Base-by-base conservation (phyloP, 2,888 invertebrate genomes). In the Cetonia aurata region DNA sequence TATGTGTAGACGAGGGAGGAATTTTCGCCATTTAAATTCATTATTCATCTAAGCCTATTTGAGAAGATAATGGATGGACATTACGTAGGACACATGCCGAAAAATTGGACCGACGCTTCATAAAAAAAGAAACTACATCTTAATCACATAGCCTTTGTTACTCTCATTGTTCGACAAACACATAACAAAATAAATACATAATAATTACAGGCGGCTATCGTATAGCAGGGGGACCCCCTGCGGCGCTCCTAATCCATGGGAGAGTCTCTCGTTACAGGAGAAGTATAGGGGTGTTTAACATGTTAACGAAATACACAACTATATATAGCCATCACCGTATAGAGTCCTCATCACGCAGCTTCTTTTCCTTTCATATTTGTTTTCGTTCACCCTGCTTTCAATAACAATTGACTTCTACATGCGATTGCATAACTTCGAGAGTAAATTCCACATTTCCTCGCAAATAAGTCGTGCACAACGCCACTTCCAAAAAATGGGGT, bases 81-180 rank as follows among this genome's bases (percentile, higher is more conserved):
- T 55, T 44, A 67, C 41, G 52, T 44, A 62, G 19, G 65, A 66
- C 70, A 70, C 70, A 70, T 70, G 70, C 42, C 67, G 19, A 50
- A 67, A 70, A 70, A 70, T 70, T 67, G 70, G 70, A 70, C 70
- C 48, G 56, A n/a, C 70, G 70, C 42, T 52, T 33, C 15, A 48
- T n/a, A 48, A 46, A 25, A 15, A 48, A 50, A 17, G 42, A 31
- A 55, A 62, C 46, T 25, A 50, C 50, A 69, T 48, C 56, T 50
- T 70, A 66, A 70, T 70, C 70, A 57, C 48, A 55, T 62, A 50
- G 56, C 57, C 66, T 41, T 70, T 70, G 70, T 70, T 66, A 56
- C 41, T n/a, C 62, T 60, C 52, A 71, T 71, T 71, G 71, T 71
- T 68, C 68, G 68, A 71, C 71, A 71, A 71, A 71, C 62, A 68